Evolutionary conservation across 2,113 vertebrate genomes (phyloP).

Genomic region (Ardeotis arabs): DNA sequence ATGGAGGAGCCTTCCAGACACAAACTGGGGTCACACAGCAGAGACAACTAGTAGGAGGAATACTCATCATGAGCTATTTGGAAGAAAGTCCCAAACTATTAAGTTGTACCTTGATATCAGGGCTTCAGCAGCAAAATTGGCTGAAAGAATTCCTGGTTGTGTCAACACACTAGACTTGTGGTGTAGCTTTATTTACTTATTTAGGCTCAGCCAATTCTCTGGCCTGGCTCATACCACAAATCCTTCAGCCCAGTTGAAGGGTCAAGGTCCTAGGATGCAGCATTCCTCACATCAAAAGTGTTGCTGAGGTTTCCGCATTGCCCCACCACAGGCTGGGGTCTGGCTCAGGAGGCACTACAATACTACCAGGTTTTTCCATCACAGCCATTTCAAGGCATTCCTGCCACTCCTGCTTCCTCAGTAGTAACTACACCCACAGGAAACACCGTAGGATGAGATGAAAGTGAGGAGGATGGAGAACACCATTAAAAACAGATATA

Average conservation of each 20-base stretch:
- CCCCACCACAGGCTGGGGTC: neutral
- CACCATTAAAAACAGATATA: neutral
- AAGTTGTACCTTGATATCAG: neutral
- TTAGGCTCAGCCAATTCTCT: neutral
- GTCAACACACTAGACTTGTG: neutral
- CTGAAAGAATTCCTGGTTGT: neutral
- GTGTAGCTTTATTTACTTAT: neutral
- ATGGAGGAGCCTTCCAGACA: neutral
- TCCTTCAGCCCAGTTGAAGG: neutral
- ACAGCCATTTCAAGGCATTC: neutral
- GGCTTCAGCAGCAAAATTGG: neutral
- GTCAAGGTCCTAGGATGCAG: fast-evolving
- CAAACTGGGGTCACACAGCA: neutral
- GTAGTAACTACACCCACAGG: neutral
- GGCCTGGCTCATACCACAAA: neutral
- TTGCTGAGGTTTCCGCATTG: neutral
- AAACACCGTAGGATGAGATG: neutral
- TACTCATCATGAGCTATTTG: neutral
- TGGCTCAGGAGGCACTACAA: neutral
- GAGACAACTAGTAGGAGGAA: neutral
- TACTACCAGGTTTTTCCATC: neutral
- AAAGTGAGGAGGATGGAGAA: neutral
- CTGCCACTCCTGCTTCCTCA: neutral
- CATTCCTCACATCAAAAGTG: neutral
- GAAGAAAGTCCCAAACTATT: neutral